A percentile compares a stretch with the other conserved stretches of the same genome.
These are phyloP conservation scores for sheep (Ovis aries) DNA, from an alignment of 2,113 vertebrate species.

Conservation along the genomic window DNA sequence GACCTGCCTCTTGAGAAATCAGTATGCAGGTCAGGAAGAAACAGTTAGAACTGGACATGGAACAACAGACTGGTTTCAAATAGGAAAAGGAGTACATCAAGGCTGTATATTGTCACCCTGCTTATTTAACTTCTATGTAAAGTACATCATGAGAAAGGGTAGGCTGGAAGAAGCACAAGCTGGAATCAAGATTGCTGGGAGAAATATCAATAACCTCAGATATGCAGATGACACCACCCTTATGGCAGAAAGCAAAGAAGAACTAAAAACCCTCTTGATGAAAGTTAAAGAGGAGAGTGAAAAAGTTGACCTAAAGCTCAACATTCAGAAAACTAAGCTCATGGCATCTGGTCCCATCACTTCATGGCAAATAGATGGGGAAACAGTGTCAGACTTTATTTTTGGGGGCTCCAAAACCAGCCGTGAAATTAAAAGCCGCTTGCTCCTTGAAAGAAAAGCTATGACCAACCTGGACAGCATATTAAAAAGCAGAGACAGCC, in stretches of 20 bases:
- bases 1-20: neutral
- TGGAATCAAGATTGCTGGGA: neutral
- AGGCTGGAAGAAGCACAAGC: neutral
- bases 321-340: neutral
- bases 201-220: neutral
- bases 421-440: neutral
- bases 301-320: neutral
- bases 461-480: neutral
- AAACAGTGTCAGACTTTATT: neutral
- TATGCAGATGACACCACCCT: neutral
- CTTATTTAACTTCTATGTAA: neutral
- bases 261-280: neutral
- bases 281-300: neutral
- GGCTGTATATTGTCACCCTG: neutral
- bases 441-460: neutral
- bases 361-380: neutral
- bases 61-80: neutral
- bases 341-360: neutral
- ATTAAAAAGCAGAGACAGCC: neutral
- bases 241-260: neutral
- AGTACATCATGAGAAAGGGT: neutral
- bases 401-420: neutral
- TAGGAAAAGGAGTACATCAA: neutral
- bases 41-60: neutral
- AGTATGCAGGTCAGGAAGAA: neutral